phyloP scores from a whole-genome alignment of 2,888 invertebrate genomes.

The Eretmocerus hayati region DNA sequence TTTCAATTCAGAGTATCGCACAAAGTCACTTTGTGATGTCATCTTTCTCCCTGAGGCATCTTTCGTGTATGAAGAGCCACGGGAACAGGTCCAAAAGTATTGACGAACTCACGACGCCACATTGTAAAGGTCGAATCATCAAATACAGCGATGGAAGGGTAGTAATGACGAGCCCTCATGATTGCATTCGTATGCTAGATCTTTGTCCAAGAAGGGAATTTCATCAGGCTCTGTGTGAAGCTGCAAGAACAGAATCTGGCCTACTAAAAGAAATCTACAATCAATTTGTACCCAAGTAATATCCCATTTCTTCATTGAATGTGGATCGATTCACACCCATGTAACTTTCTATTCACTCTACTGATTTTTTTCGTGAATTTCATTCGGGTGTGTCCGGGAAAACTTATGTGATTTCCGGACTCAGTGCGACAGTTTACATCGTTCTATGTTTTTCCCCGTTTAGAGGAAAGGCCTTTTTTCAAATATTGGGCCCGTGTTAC shows the following conservation, averaged over 20 bases:
- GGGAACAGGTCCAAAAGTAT: too few relatives aligned
- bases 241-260: not conserved
- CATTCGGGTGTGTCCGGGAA: too few relatives aligned
- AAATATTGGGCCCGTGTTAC: too few relatives aligned
- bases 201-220: not conserved
- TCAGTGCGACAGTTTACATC: too few relatives aligned
- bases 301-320: not conserved
- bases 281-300: not conserved
- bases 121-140: not conserved
- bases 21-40: too few relatives aligned
- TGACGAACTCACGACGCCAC: not conserved
- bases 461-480: too few relatives aligned
- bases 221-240: not conserved
- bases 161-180: not conserved
- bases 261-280: not conserved
- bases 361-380: not conserved
- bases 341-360: not conserved
- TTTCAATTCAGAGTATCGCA: too few relatives aligned
- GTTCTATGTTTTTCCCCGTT: too few relatives aligned
- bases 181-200: not conserved
- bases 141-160: not conserved
- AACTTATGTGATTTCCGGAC: too few relatives aligned
- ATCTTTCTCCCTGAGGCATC: not conserved
- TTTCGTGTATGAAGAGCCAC: not conserved
- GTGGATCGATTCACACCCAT: not conserved